Percentiles rank a stretch among this genome's conserved stretches.
Evolutionary conservation across 2,888 invertebrate species (phyloP).

Genomic region (Brassicogethes aeneus): DNA sequence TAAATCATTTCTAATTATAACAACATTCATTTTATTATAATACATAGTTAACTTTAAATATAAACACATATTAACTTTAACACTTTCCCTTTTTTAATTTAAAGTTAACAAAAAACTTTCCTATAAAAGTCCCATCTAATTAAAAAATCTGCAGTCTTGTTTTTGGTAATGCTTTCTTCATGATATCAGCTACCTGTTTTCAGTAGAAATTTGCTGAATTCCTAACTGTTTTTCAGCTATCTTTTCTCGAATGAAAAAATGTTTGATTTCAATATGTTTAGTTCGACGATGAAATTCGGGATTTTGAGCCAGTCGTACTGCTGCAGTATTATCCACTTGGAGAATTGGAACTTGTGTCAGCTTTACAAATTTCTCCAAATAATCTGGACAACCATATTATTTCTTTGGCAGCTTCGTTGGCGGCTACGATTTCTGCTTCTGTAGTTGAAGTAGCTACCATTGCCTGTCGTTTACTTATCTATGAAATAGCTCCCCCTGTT

Average conservation of each 20-base stretch:
- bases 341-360: slow-evolving; percentile 18
- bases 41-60: too few relatives aligned
- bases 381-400: slow-evolving; percentile 26
- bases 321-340: slow-evolving; percentile 25
- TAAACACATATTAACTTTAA: too few relatives aligned
- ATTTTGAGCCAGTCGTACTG: slow-evolving; percentile 25
- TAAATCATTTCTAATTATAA: too few relatives aligned
- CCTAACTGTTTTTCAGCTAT: slow-evolving; percentile 16
- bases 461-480: slow-evolving; percentile 18
- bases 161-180: slow-evolving; percentile 21
- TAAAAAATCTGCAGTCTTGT: slow-evolving; percentile 13
- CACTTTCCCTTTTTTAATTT: too few relatives aligned
- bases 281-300: slow-evolving; percentile 26
- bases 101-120: slow-evolving; percentile 12
- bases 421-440: slow-evolving; percentile 28
- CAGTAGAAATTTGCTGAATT: slow-evolving; percentile 19
- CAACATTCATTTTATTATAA: too few relatives aligned
- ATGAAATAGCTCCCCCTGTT: slow-evolving; percentile 23
- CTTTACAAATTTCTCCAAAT: slow-evolving; percentile 19
- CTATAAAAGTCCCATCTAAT: too few relatives aligned
- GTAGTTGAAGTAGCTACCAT: slow-evolving; percentile 18
- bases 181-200: slow-evolving; percentile 23
- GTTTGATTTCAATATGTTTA: slow-evolving; percentile 24
- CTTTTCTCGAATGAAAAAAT: slow-evolving; percentile 25
- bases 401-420: slow-evolving; percentile 25